These are phyloP conservation scores for Acleris cristana DNA, from an alignment of 2,888 invertebrate genomes.

Conservation along the genomic window DNA sequence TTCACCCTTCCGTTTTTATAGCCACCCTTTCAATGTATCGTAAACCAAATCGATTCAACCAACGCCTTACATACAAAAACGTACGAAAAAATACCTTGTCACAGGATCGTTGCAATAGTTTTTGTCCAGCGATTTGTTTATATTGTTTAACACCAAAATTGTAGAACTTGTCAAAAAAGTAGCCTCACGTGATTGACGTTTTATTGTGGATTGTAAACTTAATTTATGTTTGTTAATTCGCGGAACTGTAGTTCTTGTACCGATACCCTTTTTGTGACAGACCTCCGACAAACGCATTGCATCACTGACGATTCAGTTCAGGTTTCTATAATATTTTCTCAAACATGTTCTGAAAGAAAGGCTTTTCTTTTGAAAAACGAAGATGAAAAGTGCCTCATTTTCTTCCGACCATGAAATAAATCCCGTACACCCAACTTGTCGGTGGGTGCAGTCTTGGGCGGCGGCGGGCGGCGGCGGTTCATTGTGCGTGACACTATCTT, in stretches of 20 bases:
- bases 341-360: too few relatives aligned
- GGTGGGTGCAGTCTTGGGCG: too few relatives aligned
- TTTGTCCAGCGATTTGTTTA: constrained; percentile 37
- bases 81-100: constrained; percentile 17
- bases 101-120: constrained; percentile 48
- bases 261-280: constrained; percentile 57
- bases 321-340: background rate
- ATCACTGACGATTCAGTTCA: constrained; percentile 4
- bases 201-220: constrained; percentile 63
- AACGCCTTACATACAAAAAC: background rate
- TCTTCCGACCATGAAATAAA: too few relatives aligned
- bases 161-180: constrained; percentile 50
- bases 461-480: too few relatives aligned
- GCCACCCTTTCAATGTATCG: constrained; percentile 57
- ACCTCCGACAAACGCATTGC: constrained; percentile 49
- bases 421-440: too few relatives aligned
- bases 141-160: constrained; percentile 35
- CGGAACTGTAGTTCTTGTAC: constrained; percentile 67
- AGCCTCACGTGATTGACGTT: constrained; percentile 65
- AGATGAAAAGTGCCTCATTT: too few relatives aligned
- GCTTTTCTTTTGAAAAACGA: too few relatives aligned
- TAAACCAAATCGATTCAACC: constrained; percentile 64
- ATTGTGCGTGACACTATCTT: too few relatives aligned
- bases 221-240: constrained; percentile 74
- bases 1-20: constrained; percentile 74